phyloP scores from a whole-genome alignment of 2,113 vertebrate species.

The Oceanites oceanicus region DNA sequence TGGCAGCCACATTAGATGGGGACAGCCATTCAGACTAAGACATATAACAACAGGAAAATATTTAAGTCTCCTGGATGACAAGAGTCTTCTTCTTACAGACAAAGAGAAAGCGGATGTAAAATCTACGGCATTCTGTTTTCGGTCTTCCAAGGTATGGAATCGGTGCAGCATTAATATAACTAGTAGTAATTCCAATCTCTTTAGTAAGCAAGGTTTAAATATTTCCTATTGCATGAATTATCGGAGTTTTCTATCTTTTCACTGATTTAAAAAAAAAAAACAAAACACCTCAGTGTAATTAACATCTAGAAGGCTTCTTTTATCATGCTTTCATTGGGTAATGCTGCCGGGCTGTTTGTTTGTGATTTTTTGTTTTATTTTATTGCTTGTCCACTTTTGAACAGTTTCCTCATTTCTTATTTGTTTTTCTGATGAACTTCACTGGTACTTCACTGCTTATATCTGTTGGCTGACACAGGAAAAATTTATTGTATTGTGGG shows the following conservation, averaged over 20 bases:
- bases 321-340: not conserved
- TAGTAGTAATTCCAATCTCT: not conserved
- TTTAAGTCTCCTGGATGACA: constrained; percentile 90
- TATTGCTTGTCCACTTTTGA: not conserved
- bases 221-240: not conserved
- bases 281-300: not conserved
- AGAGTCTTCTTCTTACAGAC: constrained; percentile 87
- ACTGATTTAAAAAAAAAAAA: not conserved
- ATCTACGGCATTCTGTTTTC: constrained; percentile 93
- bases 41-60: constrained; percentile 97
- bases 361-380: not conserved
- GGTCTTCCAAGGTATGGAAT: constrained; percentile 89
- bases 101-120: constrained; percentile 93
- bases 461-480: not conserved
- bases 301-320: not conserved
- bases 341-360: not conserved
- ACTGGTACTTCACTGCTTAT: not conserved
- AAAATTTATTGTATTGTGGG: not conserved
- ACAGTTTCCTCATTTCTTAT: not conserved
- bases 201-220: not conserved
- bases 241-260: not conserved
- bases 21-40: constrained; percentile 90
- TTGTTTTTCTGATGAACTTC: not conserved
- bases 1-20: constrained; percentile 95
- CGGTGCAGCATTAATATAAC: not conserved